phyloP scores from a whole-genome alignment of 2,888 invertebrate species.

The Stenodera caucasica region DNA sequence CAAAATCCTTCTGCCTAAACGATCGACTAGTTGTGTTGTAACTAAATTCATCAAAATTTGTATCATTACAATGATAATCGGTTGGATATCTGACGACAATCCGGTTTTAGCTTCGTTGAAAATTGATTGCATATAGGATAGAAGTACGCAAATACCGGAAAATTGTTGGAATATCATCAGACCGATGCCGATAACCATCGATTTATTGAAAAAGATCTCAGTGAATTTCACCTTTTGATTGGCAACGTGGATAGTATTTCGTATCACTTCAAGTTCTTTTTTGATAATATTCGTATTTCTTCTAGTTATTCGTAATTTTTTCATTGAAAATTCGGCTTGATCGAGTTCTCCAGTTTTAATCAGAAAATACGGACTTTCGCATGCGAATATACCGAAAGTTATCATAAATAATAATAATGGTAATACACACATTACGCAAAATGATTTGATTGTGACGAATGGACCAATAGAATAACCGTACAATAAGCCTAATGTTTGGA shows the following conservation, averaged over 20 bases:
- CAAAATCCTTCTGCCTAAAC: slow-evolving; percentile 70
- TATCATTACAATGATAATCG: slow-evolving; percentile 76
- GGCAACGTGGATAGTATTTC: background rate
- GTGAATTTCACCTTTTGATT: background rate
- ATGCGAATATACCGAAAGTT: slow-evolving; percentile 31
- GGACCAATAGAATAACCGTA: slow-evolving; percentile 38
- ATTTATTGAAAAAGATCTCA: slow-evolving; percentile 43
- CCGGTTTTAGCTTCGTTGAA: slow-evolving; percentile 70
- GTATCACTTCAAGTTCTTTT: background rate
- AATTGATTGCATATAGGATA: slow-evolving; percentile 74
- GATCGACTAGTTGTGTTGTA: slow-evolving; percentile 74
- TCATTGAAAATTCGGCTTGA: slow-evolving; percentile 63
- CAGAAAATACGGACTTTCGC: slow-evolving; percentile 41
- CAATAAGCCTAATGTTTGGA: slow-evolving; percentile 33
- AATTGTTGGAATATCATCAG: slow-evolving; percentile 83
- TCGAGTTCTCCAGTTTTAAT: slow-evolving; percentile 56
- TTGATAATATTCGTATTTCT: background rate
- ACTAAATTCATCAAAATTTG: slow-evolving; percentile 70
- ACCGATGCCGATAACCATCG: slow-evolving; percentile 69
- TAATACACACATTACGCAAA: slow-evolving; percentile 33
- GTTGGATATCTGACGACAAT: slow-evolving; percentile 64
- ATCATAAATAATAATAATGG: slow-evolving; percentile 35
- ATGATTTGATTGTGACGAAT: slow-evolving; percentile 30
- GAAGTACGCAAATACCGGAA: slow-evolving; percentile 77
- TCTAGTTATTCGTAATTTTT: slow-evolving; percentile 23